Evolutionary conservation across 1,140 invertebrate species (phyloP).

Genomic region (Pseudachorutes palmiensis): DNA sequence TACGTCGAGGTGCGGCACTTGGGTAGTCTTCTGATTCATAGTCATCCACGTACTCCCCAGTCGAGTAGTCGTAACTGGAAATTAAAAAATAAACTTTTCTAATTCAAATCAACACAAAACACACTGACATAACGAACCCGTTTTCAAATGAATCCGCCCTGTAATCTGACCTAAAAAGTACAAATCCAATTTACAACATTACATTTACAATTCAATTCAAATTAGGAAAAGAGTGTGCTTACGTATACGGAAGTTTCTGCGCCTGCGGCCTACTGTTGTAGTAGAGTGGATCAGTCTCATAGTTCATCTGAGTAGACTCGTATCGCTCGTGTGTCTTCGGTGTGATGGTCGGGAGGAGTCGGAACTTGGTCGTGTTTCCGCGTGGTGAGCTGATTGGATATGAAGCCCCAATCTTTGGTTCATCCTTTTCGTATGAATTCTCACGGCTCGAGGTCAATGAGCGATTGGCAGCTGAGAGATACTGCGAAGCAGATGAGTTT

Average conservation of each 20-base stretch:
- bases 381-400: too few relatives aligned
- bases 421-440: slow-evolving; percentile 73
- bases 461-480: slow-evolving; percentile 63
- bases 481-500: slow-evolving; percentile 78
- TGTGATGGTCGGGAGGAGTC: slow-evolving; percentile 35
- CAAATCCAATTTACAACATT: not conserved
- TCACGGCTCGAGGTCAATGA: slow-evolving; percentile 70
- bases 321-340: slow-evolving; percentile 30
- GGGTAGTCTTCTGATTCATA: not conserved
- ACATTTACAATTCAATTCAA: not conserved
- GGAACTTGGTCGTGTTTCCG: too few relatives aligned
- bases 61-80: too few relatives aligned
- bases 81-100: too few relatives aligned
- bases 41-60: too few relatives aligned
- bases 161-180: slow-evolving; percentile 16
- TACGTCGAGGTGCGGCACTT: too few relatives aligned
- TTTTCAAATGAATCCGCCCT: slow-evolving; percentile 6
- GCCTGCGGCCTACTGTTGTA: slow-evolving; percentile 74
- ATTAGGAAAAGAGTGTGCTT: slow-evolving; percentile 1
- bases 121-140: not conserved
- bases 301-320: slow-evolving; percentile 45
- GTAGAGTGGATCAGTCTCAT: slow-evolving; percentile 61
- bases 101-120: too few relatives aligned
- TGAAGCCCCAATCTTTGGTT: slow-evolving; percentile 40
- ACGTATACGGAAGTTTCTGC: slow-evolving; percentile 44